Conservation (phyloP, 2,888 invertebrate genomes). For the Sphinx pinastri region DNA sequence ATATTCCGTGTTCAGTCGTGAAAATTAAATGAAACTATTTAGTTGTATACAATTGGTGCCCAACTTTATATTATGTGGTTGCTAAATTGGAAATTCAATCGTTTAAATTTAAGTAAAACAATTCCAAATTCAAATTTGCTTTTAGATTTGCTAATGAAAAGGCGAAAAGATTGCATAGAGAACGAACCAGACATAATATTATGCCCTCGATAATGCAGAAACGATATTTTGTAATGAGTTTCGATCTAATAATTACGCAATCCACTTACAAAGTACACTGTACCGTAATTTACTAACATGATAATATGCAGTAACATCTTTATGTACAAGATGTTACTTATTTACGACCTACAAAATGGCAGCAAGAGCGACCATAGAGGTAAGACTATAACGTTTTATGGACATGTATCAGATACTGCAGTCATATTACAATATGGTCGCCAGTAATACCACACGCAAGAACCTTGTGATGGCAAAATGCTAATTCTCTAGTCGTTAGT, state of each 20-base stretch:
- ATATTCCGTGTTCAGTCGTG: constrained; percentile 45
- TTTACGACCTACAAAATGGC: constrained; percentile 69
- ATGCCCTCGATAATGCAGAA: no score
- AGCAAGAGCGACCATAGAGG: constrained; percentile 58
- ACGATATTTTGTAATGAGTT: not conserved
- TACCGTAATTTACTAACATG: constrained; percentile 40
- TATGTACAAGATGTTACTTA: constrained; percentile 63
- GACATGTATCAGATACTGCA: constrained; percentile 63
- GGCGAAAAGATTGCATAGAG: no score
- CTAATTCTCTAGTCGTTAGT: constrained; percentile 45
- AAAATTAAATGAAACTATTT: constrained; percentile 41
- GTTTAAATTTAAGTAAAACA: not conserved
- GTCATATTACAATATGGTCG: constrained; percentile 63
- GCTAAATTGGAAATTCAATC: not conserved
- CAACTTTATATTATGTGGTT: not conserved
- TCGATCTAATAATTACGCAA: not conserved
- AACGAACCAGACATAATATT: no score
- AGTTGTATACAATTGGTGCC: not conserved
- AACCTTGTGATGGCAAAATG: constrained; percentile 62
- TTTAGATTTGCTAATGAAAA: no score
- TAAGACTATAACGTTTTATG: constrained; percentile 75
- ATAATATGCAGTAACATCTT: constrained; percentile 54
- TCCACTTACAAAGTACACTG: constrained; percentile 14
- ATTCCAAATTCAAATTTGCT: not conserved
- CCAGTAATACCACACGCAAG: constrained; percentile 65